Percentiles rank a stretch among this genome's conserved stretches.
phyloP scores from a whole-genome alignment of 1,140 invertebrate species.

The Papilio xuthus region DNA sequence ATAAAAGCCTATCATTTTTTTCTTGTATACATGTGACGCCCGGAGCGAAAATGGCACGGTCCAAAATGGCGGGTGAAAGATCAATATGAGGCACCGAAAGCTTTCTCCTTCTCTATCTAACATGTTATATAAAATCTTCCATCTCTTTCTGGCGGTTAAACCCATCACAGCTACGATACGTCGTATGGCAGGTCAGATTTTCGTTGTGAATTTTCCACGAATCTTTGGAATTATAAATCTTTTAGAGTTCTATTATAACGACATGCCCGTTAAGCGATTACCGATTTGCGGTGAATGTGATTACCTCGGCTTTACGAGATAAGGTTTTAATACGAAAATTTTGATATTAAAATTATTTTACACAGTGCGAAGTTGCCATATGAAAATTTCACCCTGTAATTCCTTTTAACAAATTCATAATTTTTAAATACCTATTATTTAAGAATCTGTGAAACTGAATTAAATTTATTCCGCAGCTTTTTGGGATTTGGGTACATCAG shows the following conservation, averaged over 20 bases:
- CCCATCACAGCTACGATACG: conserved; percentile 67
- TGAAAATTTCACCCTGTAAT: background rate
- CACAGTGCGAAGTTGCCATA: conserved; percentile 42
- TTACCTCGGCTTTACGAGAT: conserved; percentile 52
- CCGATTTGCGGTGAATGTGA: conserved; percentile 59
- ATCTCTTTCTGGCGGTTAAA: conserved; percentile 61
- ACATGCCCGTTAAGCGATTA: conserved; percentile 62
- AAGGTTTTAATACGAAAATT: conserved; percentile 59
- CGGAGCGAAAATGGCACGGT: conserved; percentile 73
- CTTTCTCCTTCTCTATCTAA: conserved; percentile 57
- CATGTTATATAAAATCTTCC: conserved; percentile 41
- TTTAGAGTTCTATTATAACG: conserved; percentile 50
- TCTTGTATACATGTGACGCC: conserved; percentile 70
- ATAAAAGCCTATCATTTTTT: conserved; percentile 69
- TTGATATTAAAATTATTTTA: conserved; percentile 53
- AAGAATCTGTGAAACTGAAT: background rate
- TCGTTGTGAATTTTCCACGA: conserved; percentile 61
- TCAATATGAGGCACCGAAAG: conserved; percentile 79
- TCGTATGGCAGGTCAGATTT: conserved; percentile 70
- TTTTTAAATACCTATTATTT: background rate
- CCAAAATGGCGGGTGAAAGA: conserved; percentile 80
- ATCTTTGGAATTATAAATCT: conserved; percentile 49
- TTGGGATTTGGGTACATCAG: background rate
- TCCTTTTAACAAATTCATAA: background rate
- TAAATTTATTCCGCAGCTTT: background rate